These are phyloP conservation scores for Polyploca ridens DNA, from an alignment of 2,888 invertebrate genomes.

Conservation along the genomic window DNA sequence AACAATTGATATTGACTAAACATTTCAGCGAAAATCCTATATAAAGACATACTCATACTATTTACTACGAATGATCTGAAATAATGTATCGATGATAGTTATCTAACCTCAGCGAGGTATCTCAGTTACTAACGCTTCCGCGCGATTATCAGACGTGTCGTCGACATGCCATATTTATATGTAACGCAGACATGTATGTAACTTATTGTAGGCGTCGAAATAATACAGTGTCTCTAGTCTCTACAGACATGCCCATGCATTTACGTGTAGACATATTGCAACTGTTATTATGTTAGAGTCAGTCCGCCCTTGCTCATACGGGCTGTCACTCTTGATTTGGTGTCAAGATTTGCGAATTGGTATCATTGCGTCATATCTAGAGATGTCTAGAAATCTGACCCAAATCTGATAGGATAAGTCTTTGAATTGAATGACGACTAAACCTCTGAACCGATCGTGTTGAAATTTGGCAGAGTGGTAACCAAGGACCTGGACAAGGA, in stretches of 20 bases:
- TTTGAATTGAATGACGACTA: too few species aligned
- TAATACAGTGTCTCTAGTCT: constrained; percentile 25
- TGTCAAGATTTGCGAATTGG: background rate
- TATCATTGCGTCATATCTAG: background rate
- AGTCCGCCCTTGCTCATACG: background rate
- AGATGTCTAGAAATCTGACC: background rate
- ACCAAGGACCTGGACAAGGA: too few species aligned
- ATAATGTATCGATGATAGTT: constrained; percentile 33
- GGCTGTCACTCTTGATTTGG: background rate
- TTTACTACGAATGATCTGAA: constrained; percentile 34
- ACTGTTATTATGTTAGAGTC: background rate
- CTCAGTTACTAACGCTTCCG: constrained; percentile 48
- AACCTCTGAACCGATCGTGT: too few species aligned
- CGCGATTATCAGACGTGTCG: constrained; percentile 28
- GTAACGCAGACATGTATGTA: constrained; percentile 25
- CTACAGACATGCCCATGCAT: constrained; percentile 11
- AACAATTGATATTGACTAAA: too few species aligned
- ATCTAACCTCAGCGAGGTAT: constrained; percentile 43
- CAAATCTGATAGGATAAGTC: too few species aligned
- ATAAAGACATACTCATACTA: constrained; percentile 6
- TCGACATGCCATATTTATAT: constrained; percentile 27
- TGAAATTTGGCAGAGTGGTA: too few species aligned
- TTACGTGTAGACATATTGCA: constrained; percentile 4
- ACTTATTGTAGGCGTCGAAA: constrained; percentile 28
- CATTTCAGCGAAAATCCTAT: too few species aligned